phyloP scores from a whole-genome alignment of 2,888 invertebrate genomes.

The Amblyjoppa fuscipennis region DNA sequence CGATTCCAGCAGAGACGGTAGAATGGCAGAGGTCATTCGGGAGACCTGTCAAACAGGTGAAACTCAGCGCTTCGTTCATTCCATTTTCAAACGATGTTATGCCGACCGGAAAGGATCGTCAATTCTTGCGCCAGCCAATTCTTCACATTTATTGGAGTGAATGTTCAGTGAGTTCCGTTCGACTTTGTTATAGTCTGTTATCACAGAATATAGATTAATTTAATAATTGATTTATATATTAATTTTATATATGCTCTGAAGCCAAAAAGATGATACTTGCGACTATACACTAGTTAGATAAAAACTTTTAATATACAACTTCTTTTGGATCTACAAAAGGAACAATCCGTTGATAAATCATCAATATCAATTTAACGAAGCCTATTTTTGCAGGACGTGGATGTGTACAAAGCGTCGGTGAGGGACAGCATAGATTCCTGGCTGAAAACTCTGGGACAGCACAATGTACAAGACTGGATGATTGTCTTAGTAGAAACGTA shows the following conservation, averaged over 20 bases:
- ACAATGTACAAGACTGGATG: slow-evolving; percentile 96
- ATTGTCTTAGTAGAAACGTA: slow-evolving; percentile 96
- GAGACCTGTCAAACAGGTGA: slow-evolving; percentile 93
- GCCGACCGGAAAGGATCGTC: slow-evolving; percentile 91
- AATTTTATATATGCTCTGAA: no score
- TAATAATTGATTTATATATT: background rate
- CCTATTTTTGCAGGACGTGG: slow-evolving; percentile 91
- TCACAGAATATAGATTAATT: background rate
- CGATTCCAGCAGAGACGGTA: slow-evolving; percentile 94
- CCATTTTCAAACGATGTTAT: slow-evolving; percentile 92
- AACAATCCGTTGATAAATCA: no score
- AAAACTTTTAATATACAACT: no score
- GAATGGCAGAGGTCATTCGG: slow-evolving; percentile 98
- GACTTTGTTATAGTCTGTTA: background rate
- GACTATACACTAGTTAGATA: no score
- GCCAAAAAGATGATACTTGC: no score
- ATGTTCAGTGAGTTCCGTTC: slow-evolving; percentile 90
- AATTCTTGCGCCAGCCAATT: slow-evolving; percentile 94
- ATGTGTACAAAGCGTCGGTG: slow-evolving; percentile 94
- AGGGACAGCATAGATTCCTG: slow-evolving; percentile 96
- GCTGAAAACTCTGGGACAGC: slow-evolving; percentile 92
- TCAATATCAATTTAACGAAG: background rate
- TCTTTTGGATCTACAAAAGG: no score
- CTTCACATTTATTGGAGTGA: slow-evolving; percentile 98
- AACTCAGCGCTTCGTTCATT: slow-evolving; percentile 92